A percentile compares a stretch with the other conserved stretches of the same genome.
phyloP scores from a whole-genome alignment of 2,888 invertebrate genomes.

The Dynastes maya region DNA sequence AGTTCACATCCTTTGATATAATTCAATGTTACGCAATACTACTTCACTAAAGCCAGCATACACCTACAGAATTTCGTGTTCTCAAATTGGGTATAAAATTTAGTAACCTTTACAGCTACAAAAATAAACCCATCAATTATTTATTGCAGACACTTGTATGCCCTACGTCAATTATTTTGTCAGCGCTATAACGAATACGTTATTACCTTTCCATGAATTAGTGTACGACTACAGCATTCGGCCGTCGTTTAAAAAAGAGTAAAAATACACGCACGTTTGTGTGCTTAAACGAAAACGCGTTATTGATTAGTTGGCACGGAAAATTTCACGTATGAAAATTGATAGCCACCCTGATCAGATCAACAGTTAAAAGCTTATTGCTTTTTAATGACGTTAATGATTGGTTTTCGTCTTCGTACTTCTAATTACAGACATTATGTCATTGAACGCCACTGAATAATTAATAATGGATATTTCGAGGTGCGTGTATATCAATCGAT shows the following conservation, averaged over 20 bases:
- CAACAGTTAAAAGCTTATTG: conserved; percentile 17
- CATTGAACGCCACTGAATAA: too few relatives aligned
- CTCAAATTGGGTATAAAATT: too few relatives aligned
- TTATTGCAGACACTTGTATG: not conserved
- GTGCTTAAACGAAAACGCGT: not conserved
- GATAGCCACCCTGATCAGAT: not conserved
- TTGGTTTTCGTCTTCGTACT: not conserved
- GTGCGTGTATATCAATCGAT: not conserved
- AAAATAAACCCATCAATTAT: conserved; percentile 23
- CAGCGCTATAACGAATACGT: conserved; percentile 13
- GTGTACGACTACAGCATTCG: not conserved
- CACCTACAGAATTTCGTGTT: too few relatives aligned
- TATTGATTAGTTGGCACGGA: not conserved
- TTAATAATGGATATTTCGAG: too few relatives aligned
- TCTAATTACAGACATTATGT: conserved; percentile 13
- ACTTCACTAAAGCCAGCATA: too few relatives aligned
- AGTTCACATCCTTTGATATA: too few relatives aligned
- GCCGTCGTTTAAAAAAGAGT: not conserved
- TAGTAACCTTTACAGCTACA: not conserved
- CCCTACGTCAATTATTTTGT: conserved; percentile 23
- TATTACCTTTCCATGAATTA: conserved; percentile 6
- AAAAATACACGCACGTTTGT: not conserved
- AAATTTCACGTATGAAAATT: conserved; percentile 2
- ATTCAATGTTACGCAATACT: too few relatives aligned
- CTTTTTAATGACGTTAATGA: conserved; percentile 19